These are phyloP conservation scores for Hystrix cristata DNA, from an alignment of 2,113 vertebrate species.

Conservation along the genomic window DNA sequence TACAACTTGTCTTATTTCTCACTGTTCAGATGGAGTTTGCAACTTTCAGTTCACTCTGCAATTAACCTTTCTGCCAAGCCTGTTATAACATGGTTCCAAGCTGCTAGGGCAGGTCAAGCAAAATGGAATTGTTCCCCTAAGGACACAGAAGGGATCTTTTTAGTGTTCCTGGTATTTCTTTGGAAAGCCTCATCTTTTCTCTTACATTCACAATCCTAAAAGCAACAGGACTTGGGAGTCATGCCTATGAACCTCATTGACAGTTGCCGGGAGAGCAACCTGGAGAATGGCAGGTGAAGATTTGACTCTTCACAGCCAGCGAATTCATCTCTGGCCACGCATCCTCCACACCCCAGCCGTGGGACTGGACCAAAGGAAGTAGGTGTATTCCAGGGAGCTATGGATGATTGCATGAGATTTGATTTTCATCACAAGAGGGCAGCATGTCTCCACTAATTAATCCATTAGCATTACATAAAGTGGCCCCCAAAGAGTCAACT, in stretches of 20 bases:
- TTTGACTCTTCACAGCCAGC: neutral
- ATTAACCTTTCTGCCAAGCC: neutral
- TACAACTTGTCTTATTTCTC: neutral
- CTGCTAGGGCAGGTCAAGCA: neutral
- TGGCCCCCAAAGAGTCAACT: neutral
- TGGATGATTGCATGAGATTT: neutral
- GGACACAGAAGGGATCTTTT: neutral
- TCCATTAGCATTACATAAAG: neutral
- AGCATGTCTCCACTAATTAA: constrained; percentile 1
- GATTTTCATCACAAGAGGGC: constrained; percentile 64
- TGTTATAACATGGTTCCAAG: neutral
- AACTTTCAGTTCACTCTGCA: neutral
- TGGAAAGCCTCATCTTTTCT: neutral
- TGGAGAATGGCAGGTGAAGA: neutral
- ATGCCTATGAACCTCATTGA: neutral
- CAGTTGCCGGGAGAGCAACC: too few relatives aligned
- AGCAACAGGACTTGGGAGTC: neutral
- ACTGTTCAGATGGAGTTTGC: neutral
- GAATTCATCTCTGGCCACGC: neutral
- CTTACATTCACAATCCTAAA: neutral
- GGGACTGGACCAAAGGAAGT: neutral
- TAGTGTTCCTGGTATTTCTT: neutral
- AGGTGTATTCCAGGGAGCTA: neutral
- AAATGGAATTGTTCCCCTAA: neutral
- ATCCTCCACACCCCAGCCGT: neutral